Evolutionary conservation across 2,113 vertebrate species (phyloP), one percentile per base, ranked within the genome.

Genomic region (Equus quagga): DNA sequence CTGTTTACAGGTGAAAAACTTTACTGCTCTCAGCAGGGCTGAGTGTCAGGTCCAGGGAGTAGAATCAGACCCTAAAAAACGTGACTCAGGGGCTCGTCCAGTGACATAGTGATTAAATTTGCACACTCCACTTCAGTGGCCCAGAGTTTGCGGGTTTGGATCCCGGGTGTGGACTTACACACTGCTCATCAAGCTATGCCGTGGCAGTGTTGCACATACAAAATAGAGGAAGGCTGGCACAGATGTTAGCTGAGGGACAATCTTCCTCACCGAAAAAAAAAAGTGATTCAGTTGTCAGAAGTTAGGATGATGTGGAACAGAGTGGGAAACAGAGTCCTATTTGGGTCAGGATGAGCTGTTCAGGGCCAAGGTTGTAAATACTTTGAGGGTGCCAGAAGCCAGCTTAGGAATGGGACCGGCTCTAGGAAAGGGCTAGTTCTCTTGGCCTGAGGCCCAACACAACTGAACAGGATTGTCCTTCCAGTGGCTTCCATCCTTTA

Each of bases 11-110:
- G 78, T 80, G 12, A 90, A 82, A 93, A 75, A 49, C 4, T 24
- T 96, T 0, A 73, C 46, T 7, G 8, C 8, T 89, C 10, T 94
- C 36, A 67, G 78, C 44, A 69, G 76, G 46, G 73, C 62, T 41
- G 17, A 89, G 21, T 75, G 12, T 87, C 33, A 72, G 75, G 70
- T 91, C 46, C 51, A 23, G 95, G 36, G 14, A 86, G 18, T 75
- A 80, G 84, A 70, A 82, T 62, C 15, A 79, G 83, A 90, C 33
- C 19, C 69, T 93, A 67, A 94, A 76, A 92, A 73, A 81, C 51
- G 56, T 36, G 26, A 87, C 28, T 78, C 51, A 80, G 12, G 36
- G 36, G 36, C 36, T 41, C 3, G 36, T 3, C 36, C 36, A 41
- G 36, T 41, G 36, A 41, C 36, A 41, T 41, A 41, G 36, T 41